phyloP scores from a whole-genome alignment of 2,888 invertebrate genomes.

The Cristatella mucedo region DNA sequence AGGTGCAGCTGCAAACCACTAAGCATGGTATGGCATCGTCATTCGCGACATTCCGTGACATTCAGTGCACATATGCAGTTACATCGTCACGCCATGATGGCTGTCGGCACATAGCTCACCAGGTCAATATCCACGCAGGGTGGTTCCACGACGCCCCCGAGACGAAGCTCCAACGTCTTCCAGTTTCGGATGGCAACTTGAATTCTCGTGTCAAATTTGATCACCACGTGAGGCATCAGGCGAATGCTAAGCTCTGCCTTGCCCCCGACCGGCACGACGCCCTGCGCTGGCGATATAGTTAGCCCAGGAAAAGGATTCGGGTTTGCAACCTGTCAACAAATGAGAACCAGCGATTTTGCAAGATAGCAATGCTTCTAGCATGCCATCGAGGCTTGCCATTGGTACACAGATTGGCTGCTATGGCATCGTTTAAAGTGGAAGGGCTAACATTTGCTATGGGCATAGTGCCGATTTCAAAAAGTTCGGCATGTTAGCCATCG shows the following conservation, averaged over 20 bases:
- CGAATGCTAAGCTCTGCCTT: slow-evolving; percentile 26
- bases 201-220: slow-evolving; percentile 35
- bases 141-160: slow-evolving; percentile 36
- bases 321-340: slow-evolving; percentile 26
- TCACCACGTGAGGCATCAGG: slow-evolving; percentile 31
- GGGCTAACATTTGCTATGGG: too few relatives aligned
- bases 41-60: too few relatives aligned
- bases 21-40: too few relatives aligned
- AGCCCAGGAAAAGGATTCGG: slow-evolving; percentile 36
- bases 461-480: too few relatives aligned
- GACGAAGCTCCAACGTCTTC: slow-evolving; percentile 30
- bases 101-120: slow-evolving; percentile 17
- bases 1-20: too few relatives aligned
- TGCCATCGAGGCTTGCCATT: too few relatives aligned
- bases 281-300: slow-evolving; percentile 29
- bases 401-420: too few relatives aligned
- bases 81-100: neutral
- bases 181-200: slow-evolving; percentile 31
- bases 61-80: too few relatives aligned
- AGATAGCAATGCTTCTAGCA: too few relatives aligned
- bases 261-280: slow-evolving; percentile 36
- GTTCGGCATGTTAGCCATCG: too few relatives aligned
- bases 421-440: too few relatives aligned
- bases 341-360: too few relatives aligned
- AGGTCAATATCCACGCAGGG: slow-evolving; percentile 34